Conservation (phyloP, 2,113 vertebrate species). For the Eudyptes chrysolophus region DNA sequence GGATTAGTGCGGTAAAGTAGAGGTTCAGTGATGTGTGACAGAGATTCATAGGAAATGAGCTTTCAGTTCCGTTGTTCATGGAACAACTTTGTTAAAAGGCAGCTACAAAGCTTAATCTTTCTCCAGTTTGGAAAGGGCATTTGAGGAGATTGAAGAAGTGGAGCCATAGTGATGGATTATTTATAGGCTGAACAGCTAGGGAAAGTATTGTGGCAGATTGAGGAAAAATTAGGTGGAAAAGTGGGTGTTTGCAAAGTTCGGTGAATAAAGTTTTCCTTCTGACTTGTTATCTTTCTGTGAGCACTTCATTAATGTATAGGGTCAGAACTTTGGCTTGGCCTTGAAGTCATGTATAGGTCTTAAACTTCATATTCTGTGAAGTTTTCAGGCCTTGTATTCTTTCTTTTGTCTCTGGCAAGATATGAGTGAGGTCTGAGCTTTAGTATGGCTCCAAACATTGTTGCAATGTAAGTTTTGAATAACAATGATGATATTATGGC, state of each 20-base stretch:
- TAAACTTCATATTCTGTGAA: background rate
- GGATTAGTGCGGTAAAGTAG: background rate
- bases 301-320: background rate
- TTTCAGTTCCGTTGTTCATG: background rate
- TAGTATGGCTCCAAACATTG: background rate
- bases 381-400: background rate
- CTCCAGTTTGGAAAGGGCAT: background rate
- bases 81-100: conserved; percentile 2
- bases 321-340: background rate
- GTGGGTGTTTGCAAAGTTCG: background rate
- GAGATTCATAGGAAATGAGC: background rate
- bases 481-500: background rate
- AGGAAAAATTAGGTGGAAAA: background rate
- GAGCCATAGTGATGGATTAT: background rate
- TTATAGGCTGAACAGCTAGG: background rate
- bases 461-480: background rate
- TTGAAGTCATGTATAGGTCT: background rate
- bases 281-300: background rate
- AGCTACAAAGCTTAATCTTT: background rate
- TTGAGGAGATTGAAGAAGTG: background rate
- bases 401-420: background rate
- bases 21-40: background rate
- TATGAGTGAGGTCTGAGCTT: background rate
- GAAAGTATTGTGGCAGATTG: background rate
- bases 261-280: background rate